Evolutionary conservation across 2,113 vertebrate species (phyloP), one percentile per base, ranked within the genome.

Genomic region (Leuciscus idus): DNA sequence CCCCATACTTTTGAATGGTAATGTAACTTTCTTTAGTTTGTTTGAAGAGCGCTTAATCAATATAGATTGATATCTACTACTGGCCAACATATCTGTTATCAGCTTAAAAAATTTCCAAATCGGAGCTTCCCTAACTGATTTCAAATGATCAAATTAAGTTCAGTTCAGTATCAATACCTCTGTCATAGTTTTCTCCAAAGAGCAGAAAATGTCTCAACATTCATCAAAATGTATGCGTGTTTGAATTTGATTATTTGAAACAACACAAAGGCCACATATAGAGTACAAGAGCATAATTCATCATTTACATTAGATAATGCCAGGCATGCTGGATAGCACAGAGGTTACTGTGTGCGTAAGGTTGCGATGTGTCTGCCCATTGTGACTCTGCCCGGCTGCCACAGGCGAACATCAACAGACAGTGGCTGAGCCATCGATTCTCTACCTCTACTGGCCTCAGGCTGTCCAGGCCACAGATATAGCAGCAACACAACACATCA

Each of bases 351-450:
- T 73, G 70, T 23, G 70, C 10, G 4, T 72, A 72, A 43, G 36
- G 70, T 75, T 72, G 76, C 3, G 80, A 72, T 9, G 43, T 90
- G 88, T 81, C 87, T 80, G 78, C 86, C 73, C 52, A 59, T 11
- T 79, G 81, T 8, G 68, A 82, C 43, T 50, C 46, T 39, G 74
- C 46, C 84, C 89, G 92, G 77, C 87, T 39, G 19, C 3, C 83
- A 87, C 85, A 80, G 78, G 89, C 84, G 64, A 86, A 87, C 84
- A 89, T 90, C 88, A 86, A 85, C 59, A 76, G 86, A 90, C 74
- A 87, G 85, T 76, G 82, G n/a, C 88, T 73, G 48, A 79, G 52
- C 81, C 79, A 91, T 90, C 21, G 88, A 91, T 90, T 88, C 86
- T 28, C 26, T 74, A 61, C 43, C 87, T 87, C 83, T 30, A 81